Evolutionary conservation across 2,888 invertebrate species (phyloP), one percentile per base, ranked within the genome.

Genomic region (Nephrotoma guestfalica): DNA sequence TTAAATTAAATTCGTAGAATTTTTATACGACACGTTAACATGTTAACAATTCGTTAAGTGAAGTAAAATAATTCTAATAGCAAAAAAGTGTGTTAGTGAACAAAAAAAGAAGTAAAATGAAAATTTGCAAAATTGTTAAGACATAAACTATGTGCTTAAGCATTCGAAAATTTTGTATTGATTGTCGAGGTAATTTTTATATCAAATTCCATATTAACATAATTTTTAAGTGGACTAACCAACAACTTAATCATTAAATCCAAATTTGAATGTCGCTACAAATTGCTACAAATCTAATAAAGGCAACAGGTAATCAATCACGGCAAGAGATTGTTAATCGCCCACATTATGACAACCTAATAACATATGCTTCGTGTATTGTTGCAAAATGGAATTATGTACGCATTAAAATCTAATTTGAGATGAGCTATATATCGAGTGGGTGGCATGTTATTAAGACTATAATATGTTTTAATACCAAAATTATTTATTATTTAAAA

Each of bases 151-250:
- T 91, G 90, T 91, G 90, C 88, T 89, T 90, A 42, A 90, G 89
- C 87, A 89, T 90, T 87, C 88, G 90, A 87, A 89, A 89, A 87
- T 89, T 90, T 87, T 91, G 90, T 88, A 89, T 89, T 87, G 89
- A 89, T 88, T 90, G 90, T 87, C 89, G 90, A 89, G 90, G 90
- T 90, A 89, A 88, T 90, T 84, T 41, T 41, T n/a, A 15, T 41
- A 41, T 71, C 71, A 71, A 30, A 71, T 30, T 9, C 30, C 4
- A 9, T 15, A 57, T 57, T 57, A 57, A 15, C 51, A 57, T 57
- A 57, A 57, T 57, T 57, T 57, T 57, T 57, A 18, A 71, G 71
- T 30, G n/a, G 30, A 30, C 18, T 71, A 9, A 9, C 2, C 5
- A 57, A 71, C 9, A 71, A 9, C 71, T 71, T 71, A 71, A 71